These are phyloP conservation scores for Drosophila cardini DNA, from an alignment of 1,140 invertebrate species.

Conservation along the genomic window DNA sequence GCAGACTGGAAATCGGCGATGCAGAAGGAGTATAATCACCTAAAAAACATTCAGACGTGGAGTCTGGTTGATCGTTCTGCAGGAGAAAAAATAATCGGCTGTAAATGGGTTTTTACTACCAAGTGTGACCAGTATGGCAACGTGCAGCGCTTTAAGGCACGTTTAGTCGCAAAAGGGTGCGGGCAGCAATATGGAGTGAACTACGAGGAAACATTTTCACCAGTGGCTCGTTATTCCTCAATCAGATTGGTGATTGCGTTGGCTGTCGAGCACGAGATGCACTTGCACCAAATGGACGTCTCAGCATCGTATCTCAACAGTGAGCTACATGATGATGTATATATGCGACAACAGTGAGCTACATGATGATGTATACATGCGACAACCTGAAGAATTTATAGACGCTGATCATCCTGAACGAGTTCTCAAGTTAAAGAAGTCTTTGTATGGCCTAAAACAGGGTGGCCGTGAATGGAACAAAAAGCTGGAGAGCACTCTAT, in stretches of 20 bases:
- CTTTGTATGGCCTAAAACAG: conserved; percentile 23
- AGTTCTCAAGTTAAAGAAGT: not conserved
- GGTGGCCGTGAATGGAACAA: conserved; percentile 6
- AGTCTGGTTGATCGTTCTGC: not conserved
- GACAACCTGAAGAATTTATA: not conserved
- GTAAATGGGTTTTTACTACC: conserved; percentile 32
- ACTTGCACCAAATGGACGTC: conserved; percentile 84
- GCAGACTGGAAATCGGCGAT: too few relatives aligned
- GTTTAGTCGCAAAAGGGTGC: conserved; percentile 41
- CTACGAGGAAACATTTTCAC: not conserved
- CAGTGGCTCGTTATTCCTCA: conserved; percentile 52
- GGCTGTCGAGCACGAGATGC: conserved; percentile 69
- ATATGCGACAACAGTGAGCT: too few relatives aligned
- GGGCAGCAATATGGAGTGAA: conserved; percentile 29
- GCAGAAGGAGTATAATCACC: too few relatives aligned
- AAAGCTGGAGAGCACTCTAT: conserved; percentile 12
- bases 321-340: too few relatives aligned
- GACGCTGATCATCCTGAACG: not conserved
- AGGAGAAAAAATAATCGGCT: conserved; percentile 24
- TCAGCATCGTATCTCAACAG: too few relatives aligned
- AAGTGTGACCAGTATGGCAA: conserved; percentile 9
- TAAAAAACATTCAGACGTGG: too few relatives aligned
- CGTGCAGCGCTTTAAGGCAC: conserved; percentile 29
- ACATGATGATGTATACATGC: too few relatives aligned
- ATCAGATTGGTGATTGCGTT: conserved; percentile 84